Percentiles rank a stretch among this genome's conserved stretches.
phyloP scores from a whole-genome alignment of 2,113 vertebrate genomes.

The Grammomys surdaster region DNA sequence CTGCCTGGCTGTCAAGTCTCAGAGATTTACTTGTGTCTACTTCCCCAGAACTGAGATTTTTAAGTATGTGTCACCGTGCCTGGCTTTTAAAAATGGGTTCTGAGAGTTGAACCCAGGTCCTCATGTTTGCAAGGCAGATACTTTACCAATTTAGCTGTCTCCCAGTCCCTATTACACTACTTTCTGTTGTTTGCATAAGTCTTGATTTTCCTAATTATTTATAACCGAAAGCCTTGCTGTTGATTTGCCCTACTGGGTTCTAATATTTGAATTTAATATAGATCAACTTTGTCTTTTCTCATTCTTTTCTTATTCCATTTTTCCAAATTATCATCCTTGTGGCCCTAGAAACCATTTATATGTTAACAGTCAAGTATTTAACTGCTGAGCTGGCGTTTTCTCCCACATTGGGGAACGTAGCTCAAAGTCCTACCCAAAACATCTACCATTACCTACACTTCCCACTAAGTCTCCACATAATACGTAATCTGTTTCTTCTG shows the following conservation, averaged over 20 bases:
- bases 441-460: neutral
- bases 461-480: neutral
- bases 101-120: neutral
- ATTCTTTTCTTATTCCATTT: neutral
- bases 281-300: neutral
- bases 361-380: neutral
- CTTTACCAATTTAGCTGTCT: neutral
- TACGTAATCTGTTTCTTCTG: neutral
- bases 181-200: neutral
- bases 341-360: neutral
- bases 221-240: neutral
- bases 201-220: neutral
- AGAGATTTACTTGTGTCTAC: neutral
- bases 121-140: neutral
- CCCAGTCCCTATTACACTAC: neutral
- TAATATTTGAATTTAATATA: conserved; percentile 9
- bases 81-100: neutral
- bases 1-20: no score
- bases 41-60: neutral
- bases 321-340: neutral
- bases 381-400: neutral
- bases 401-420: neutral
- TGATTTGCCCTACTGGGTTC: neutral
- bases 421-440: neutral
- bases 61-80: neutral